Evolutionary conservation across 1,140 invertebrate genomes (phyloP).

Genomic region (Mamestra configurata): DNA sequence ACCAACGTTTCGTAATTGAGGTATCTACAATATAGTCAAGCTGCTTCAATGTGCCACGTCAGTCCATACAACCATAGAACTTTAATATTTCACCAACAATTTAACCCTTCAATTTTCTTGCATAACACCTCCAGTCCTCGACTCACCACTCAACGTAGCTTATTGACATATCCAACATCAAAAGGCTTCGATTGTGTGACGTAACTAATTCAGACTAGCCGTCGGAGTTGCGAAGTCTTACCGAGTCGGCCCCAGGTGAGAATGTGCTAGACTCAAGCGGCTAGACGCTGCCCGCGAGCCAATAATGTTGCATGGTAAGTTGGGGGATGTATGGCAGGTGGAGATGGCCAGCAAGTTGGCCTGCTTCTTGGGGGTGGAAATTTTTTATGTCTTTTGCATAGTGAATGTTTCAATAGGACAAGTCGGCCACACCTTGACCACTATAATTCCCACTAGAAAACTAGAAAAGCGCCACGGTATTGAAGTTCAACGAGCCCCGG

Average conservation of each 20-base stretch:
- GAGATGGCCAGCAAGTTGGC: neutral
- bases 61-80: too few species aligned
- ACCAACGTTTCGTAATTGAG: too few species aligned
- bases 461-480: too few species aligned
- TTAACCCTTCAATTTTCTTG: too few species aligned
- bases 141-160: slow-evolving; percentile 1
- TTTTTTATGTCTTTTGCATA: neutral
- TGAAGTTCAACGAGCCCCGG: too few species aligned
- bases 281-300: slow-evolving; percentile 74
- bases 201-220: slow-evolving; percentile 71
- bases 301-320: slow-evolving; percentile 64
- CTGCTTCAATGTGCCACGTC: too few species aligned
- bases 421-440: too few species aligned
- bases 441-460: too few species aligned
- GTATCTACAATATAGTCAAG: too few species aligned
- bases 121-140: neutral
- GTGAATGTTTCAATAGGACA: too few species aligned
- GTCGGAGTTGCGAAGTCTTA: slow-evolving; percentile 85
- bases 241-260: slow-evolving; percentile 83
- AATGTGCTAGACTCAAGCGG: slow-evolving; percentile 76
- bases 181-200: slow-evolving; percentile 67
- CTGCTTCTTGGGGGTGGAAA: too few species aligned
- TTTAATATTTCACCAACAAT: neutral
- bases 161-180: slow-evolving; percentile 39
- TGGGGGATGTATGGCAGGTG: slow-evolving; percentile 21